These are phyloP conservation scores for Hemaris fuciformis DNA, from an alignment of 2,888 invertebrate species.

Conservation along the genomic window DNA sequence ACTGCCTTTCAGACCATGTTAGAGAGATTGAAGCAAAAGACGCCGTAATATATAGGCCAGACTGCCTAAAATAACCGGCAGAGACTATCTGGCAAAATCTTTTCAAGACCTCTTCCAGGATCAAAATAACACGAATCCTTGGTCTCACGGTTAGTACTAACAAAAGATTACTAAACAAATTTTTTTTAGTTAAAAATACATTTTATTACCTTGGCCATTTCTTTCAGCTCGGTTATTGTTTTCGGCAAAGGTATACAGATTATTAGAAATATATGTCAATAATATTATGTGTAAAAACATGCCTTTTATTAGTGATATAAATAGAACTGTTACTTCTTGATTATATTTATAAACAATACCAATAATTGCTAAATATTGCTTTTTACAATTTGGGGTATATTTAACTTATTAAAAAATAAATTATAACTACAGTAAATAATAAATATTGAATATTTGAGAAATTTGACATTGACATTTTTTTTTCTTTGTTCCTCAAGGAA, in stretches of 20 bases:
- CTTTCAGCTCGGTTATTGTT: constrained; percentile 35
- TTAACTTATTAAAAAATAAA: neutral
- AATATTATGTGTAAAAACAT: constrained; percentile 52
- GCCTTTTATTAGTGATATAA: constrained; percentile 32
- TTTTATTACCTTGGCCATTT: constrained; percentile 48
- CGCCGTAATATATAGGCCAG: too few species aligned
- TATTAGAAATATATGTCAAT: constrained; percentile 36
- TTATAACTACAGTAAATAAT: too few species aligned
- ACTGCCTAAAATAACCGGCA: too few species aligned
- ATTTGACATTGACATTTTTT: too few species aligned
- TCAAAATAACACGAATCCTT: too few species aligned
- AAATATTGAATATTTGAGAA: too few species aligned
- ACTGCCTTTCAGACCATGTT: neutral
- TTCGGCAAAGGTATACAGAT: constrained; percentile 38
- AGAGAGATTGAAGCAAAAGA: too few species aligned
- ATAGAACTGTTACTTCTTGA: neutral
- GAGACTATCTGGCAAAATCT: too few species aligned
- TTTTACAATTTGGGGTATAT: neutral
- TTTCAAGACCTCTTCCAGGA: too few species aligned
- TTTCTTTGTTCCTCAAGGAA: too few species aligned
- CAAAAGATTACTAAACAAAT: neutral
- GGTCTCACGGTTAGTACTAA: too few species aligned
- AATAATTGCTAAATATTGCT: neutral
- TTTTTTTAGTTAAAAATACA: neutral
- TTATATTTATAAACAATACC: neutral